Evolutionary conservation across 2,797 vertebrate species (phyloP).

Genomic region (Anableps anableps): DNA sequence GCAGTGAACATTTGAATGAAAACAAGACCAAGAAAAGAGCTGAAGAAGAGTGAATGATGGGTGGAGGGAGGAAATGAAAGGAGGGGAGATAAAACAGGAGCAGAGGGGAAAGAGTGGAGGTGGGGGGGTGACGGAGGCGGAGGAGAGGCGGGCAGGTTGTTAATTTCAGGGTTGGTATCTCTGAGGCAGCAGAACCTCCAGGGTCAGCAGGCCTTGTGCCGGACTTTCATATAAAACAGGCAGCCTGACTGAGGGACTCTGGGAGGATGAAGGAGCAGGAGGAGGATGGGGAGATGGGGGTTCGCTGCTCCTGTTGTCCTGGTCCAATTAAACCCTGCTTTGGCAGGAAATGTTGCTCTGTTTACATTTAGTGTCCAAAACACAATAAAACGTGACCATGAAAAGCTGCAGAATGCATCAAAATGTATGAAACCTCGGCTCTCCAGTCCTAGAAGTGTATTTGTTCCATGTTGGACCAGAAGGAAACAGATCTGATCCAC

Average conservation of each 20-base stretch:
- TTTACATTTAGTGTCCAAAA: not conserved
- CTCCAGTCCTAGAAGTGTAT: not conserved
- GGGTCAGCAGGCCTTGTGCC: slow-evolving; percentile 47
- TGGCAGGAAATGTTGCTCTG: not conserved
- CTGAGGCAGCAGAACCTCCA: slow-evolving; percentile 60
- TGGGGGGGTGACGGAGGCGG: not conserved
- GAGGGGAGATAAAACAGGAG: slow-evolving; percentile 12
- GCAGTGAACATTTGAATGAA: not conserved
- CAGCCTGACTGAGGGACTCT: slow-evolving; percentile 24
- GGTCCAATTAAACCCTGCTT: not conserved
- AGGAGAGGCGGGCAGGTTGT: slow-evolving; percentile 30
- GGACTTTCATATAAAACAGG: slow-evolving; percentile 54
- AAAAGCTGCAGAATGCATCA: not conserved
- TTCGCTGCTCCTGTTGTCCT: not conserved
- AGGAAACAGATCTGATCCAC: not conserved
- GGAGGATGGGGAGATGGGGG: not conserved
- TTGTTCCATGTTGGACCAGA: not conserved
- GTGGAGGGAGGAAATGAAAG: not conserved
- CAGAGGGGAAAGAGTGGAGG: not conserved
- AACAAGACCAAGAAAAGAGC: not conserved
- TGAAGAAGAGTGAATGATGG: not conserved
- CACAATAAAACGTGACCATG: not conserved
- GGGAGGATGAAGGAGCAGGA: not conserved
- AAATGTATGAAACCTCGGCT: not conserved
- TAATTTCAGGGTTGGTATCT: slow-evolving; percentile 67